Percentiles rank a stretch among this genome's conserved stretches.
Conservation (phyloP, 2,797 vertebrate species). For the Anguilla marmorata region DNA sequence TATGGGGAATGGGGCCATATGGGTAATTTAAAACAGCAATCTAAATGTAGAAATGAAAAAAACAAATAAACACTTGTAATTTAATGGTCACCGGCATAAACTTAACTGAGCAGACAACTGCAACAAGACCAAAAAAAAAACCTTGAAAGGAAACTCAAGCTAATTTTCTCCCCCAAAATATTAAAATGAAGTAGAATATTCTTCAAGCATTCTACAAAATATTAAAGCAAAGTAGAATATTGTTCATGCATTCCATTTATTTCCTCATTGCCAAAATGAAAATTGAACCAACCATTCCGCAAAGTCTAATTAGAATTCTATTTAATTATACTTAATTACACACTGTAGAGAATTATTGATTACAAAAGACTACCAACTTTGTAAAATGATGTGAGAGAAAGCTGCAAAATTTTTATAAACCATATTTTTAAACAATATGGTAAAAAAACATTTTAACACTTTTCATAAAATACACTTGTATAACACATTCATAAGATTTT, state of each 20-base stretch:
- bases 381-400: not conserved
- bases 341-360: not conserved
- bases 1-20: conserved; percentile 19
- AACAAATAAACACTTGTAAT: not conserved
- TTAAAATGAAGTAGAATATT: not conserved
- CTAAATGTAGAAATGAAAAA: not conserved
- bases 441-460: not conserved
- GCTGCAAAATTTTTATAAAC: not conserved
- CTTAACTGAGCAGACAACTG: not conserved
- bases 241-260: not conserved
- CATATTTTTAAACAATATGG: not conserved
- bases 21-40: conserved; percentile 6
- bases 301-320: not conserved
- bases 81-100: not conserved
- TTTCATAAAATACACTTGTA: not conserved
- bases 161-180: not conserved
- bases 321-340: not conserved
- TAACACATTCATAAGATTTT: not conserved
- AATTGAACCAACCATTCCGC: not conserved
- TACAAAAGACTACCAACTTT: not conserved
- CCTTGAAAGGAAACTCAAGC: not conserved
- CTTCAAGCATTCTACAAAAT: not conserved
- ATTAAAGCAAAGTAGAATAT: not conserved
- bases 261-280: not conserved
- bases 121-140: not conserved